Percentiles rank a stretch among this genome's conserved stretches.
Evolutionary conservation across 2,797 vertebrate genomes (phyloP).

Genomic region (Garrulus glandarius): DNA sequence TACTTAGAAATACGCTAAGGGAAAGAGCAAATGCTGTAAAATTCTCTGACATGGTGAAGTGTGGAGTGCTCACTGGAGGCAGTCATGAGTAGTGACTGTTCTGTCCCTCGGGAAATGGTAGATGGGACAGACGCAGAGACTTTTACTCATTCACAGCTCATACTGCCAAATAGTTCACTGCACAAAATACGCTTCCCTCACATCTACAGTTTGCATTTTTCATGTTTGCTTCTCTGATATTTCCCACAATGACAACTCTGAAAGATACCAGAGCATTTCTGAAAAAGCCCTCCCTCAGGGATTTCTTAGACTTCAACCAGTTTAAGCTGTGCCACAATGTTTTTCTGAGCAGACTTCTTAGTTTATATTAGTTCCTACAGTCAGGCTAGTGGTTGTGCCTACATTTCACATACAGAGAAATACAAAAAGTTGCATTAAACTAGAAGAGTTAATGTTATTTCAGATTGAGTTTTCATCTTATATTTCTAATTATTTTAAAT

Average conservation of each 20-base stretch:
- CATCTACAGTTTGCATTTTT: neutral
- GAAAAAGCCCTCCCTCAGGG: neutral
- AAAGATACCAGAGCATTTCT: neutral
- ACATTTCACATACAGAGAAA: neutral
- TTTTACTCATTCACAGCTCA: neutral
- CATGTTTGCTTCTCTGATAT: neutral
- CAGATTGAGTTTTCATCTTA: neutral
- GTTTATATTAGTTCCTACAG: neutral
- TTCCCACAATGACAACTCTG: neutral
- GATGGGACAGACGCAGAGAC: neutral
- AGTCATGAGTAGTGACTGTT: neutral
- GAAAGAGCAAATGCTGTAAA: neutral
- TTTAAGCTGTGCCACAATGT: neutral
- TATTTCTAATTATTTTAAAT: neutral
- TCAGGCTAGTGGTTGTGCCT: neutral
- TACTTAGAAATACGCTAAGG: neutral
- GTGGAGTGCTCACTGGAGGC: neutral
- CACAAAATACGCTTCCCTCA: neutral
- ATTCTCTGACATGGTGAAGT: neutral
- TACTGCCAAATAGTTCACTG: neutral
- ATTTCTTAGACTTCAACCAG: neutral
- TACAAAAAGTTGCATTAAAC: neutral
- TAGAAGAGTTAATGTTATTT: neutral
- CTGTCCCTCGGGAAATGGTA: neutral
- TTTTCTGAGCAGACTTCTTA: neutral